Base-by-base conservation (phyloP, 2,797 vertebrate species). In the Bryconaethiops microstoma region DNA sequence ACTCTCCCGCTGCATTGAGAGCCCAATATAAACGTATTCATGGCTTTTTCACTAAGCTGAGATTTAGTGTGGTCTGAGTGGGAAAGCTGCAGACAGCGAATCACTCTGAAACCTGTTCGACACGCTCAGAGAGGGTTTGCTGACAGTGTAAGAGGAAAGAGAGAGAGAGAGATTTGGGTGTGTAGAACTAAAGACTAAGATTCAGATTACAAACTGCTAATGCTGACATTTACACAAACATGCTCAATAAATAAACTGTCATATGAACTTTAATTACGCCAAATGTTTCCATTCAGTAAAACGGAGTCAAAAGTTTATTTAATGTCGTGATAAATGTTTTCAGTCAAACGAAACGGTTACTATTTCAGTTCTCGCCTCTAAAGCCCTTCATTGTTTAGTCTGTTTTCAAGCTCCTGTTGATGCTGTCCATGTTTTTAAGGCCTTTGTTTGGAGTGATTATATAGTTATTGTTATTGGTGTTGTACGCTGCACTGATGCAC, bases 101-200 rank as follows among this genome's bases (percentile, higher is more conserved):
- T 45, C 50, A 21, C 71, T 72, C 57, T 77, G 68, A 74, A 87
- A 87, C 86, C 86, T 84, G 88, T 88, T 83, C n/a, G 54, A 85
- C 82, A 23, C 25, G 83, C 72, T 85, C 71, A 19, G 64, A 65
- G 48, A 60, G 45, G 81, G 82, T 85, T 81, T 80, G 80, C 68
- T 71, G 45, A 79, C 71, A 5, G 25, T 77, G 62, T 54, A 16
- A 55, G 50, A 72, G 70, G 29, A 65, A 57, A 71, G 48, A 35
- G 48, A 77, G 70, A 57, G 21, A 64, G 67, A 45, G 45, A 39
- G 68, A 74, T 71, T 57, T 45, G 35, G 57, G 69, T 55, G 77
- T 77, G 80, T 60, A 69, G 50, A 59, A 21, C n/a, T 8, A 23
- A 74, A 79, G 69, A 74, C 67, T 5, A 64, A 16, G 62, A 35